A percentile compares a stretch with the other conserved stretches of the same genome.
These are phyloP conservation scores for Ptiloglossa arizonensis DNA, from an alignment of 1,140 invertebrate species.

Conservation along the genomic window DNA sequence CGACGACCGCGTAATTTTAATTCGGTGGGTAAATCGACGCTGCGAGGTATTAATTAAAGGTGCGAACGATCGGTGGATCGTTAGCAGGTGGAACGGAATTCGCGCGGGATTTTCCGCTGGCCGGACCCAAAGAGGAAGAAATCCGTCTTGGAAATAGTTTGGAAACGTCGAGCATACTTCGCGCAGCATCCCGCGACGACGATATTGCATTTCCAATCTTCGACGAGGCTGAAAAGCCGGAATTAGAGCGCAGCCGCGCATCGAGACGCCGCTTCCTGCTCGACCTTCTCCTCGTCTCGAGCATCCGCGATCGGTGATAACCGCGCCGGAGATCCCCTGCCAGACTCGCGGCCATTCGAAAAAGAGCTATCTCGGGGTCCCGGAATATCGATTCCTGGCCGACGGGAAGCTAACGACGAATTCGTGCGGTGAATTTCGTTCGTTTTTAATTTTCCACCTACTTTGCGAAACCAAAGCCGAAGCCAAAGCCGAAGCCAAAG, in stretches of 20 bases:
- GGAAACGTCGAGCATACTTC: slow-evolving; percentile 72
- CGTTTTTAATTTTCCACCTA: not conserved
- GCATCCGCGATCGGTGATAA: slow-evolving; percentile 59
- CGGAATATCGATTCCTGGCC: not conserved
- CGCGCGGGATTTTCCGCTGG: not conserved
- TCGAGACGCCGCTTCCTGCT: slow-evolving; percentile 43
- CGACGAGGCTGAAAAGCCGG: slow-evolving; percentile 62
- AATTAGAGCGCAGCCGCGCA: slow-evolving; percentile 62
- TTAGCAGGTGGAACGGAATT: slow-evolving; percentile 19
- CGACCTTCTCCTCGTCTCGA: slow-evolving; percentile 40
- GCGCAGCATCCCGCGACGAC: slow-evolving; percentile 59
- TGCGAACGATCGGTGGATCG: slow-evolving; percentile 27
- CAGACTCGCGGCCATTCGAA: slow-evolving; percentile 11
- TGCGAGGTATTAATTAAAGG: slow-evolving; percentile 27
- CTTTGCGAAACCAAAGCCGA: not conserved
- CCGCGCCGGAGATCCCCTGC: slow-evolving; percentile 15
- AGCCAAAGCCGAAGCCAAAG: not conserved
- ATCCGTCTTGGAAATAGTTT: slow-evolving; percentile 71
- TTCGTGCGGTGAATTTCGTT: not conserved
- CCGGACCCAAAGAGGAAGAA: slow-evolving; percentile 19
- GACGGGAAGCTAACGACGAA: not conserved
- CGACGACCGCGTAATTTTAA: slow-evolving; percentile 22
- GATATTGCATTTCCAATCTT: slow-evolving; percentile 72
- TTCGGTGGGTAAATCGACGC: not conserved
- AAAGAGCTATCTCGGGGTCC: not conserved